Conservation (phyloP, 2,888 invertebrate species). For the Scaptomyza flava region DNA sequence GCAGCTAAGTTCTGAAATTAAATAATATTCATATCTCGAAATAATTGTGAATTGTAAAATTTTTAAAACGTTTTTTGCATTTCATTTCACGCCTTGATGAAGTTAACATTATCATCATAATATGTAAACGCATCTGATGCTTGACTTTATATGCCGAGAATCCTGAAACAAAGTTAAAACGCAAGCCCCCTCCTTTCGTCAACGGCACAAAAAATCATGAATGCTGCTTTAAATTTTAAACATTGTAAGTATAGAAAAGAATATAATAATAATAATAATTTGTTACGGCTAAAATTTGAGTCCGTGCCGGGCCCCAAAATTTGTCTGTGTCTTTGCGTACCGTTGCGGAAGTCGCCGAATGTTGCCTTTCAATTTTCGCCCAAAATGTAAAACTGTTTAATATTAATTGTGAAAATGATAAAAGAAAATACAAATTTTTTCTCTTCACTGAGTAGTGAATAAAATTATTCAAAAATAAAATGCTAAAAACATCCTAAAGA, state of each 20-base stretch:
- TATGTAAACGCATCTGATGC: conserved; percentile 60
- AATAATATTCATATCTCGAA: background rate
- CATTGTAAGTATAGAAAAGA: conserved; percentile 1
- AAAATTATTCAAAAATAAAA: background rate
- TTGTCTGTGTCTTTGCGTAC: background rate
- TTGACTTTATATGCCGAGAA: conserved; percentile 37
- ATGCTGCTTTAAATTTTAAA: conserved; percentile 6
- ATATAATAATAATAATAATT: conserved; percentile 39
- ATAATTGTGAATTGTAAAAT: background rate
- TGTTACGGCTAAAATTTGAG: conserved; percentile 47
- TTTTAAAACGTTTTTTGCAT: background rate
- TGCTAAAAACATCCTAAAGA: background rate
- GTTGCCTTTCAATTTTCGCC: too few species aligned
- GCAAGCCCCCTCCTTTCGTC: conserved; percentile 15
- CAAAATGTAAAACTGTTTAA: too few species aligned
- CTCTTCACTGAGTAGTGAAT: background rate
- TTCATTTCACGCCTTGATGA: background rate
- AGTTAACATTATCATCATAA: conserved; percentile 5
- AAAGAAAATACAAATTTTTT: too few species aligned
- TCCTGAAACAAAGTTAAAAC: background rate
- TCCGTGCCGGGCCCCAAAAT: conserved; percentile 3
- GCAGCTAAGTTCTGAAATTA: too few species aligned
- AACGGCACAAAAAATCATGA: conserved; percentile 2
- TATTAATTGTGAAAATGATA: too few species aligned
- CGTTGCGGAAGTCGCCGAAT: too few species aligned